Evolutionary conservation across 2,888 invertebrate genomes (phyloP).

Genomic region (Brenthis daphne): DNA sequence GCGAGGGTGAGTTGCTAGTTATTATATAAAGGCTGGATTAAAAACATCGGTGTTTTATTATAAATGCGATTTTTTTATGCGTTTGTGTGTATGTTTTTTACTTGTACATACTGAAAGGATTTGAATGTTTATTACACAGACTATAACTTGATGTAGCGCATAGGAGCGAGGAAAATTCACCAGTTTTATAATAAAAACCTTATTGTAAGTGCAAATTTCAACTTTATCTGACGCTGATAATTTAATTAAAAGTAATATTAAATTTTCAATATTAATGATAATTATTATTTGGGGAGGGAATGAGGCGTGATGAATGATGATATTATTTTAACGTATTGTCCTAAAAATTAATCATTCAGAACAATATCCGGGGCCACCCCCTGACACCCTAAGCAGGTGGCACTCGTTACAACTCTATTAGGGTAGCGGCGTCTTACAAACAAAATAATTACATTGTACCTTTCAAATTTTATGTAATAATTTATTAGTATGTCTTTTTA

Average conservation of each 20-base stretch:
- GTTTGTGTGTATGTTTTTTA: too few relatives aligned
- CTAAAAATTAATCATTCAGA: constrained; percentile 39
- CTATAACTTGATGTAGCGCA: too few relatives aligned
- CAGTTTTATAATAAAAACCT: too few relatives aligned
- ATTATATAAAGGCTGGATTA: too few relatives aligned
- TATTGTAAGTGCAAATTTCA: too few relatives aligned
- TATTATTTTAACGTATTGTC: constrained; percentile 24
- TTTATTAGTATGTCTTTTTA: constrained; percentile 1
- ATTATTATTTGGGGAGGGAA: constrained; percentile 17
- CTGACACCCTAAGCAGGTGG: constrained; percentile 43
- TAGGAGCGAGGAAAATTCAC: too few relatives aligned
- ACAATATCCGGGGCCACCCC: constrained; percentile 38
- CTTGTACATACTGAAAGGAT: too few relatives aligned
- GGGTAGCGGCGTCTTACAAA: constrained; percentile 29
- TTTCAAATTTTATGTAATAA: constrained; percentile 2
- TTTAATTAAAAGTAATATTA: constrained; percentile 17
- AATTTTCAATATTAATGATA: constrained; percentile 20
- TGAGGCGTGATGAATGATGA: constrained; percentile 11
- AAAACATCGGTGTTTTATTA: too few relatives aligned
- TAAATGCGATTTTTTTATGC: too few relatives aligned
- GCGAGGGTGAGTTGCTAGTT: too few relatives aligned
- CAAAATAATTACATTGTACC: background rate
- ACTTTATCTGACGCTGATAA: background rate
- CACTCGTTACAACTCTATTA: constrained; percentile 48
- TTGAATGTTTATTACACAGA: too few relatives aligned